These are phyloP conservation scores for Microchrysa polita DNA, from an alignment of 2,888 invertebrate species.

Conservation along the genomic window DNA sequence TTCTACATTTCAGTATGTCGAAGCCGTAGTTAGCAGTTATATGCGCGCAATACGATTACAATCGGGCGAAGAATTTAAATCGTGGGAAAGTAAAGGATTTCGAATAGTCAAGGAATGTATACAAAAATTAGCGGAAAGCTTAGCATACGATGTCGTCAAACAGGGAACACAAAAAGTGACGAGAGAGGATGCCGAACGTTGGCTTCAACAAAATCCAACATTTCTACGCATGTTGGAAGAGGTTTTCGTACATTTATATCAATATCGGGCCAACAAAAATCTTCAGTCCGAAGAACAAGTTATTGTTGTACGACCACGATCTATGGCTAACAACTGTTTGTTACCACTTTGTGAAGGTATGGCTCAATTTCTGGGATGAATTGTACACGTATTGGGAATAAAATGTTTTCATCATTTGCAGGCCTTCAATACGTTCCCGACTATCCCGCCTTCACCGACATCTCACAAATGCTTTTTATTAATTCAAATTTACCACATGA, in stretches of 20 bases:
- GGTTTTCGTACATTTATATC: slow-evolving; percentile 68
- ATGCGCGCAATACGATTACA: slow-evolving; percentile 73
- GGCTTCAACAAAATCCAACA: slow-evolving; percentile 66
- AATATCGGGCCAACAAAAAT: slow-evolving; percentile 57
- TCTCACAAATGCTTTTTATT: slow-evolving; percentile 82
- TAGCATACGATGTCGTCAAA: slow-evolving; percentile 63
- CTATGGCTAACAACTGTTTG: slow-evolving; percentile 53
- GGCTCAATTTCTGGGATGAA: not conserved
- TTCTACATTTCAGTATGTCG: slow-evolving; percentile 71
- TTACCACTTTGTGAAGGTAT: slow-evolving; percentile 57
- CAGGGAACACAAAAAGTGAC: slow-evolving; percentile 58
- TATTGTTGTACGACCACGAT: slow-evolving; percentile 51
- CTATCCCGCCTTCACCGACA: slow-evolving; percentile 78
- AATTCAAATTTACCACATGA: slow-evolving; percentile 81
- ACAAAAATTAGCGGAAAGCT: slow-evolving; percentile 69
- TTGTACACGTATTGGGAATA: too few relatives aligned
- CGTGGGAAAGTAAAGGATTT: slow-evolving; percentile 72
- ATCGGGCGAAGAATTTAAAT: slow-evolving; percentile 67
- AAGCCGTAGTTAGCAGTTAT: slow-evolving; percentile 79
- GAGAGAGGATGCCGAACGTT: slow-evolving; percentile 58
- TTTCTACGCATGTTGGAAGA: slow-evolving; percentile 67
- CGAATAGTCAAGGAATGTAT: slow-evolving; percentile 68
- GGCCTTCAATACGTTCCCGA: slow-evolving; percentile 79
- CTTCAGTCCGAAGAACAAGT: slow-evolving; percentile 48
- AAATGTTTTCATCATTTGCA: slow-evolving; percentile 52